Conservation (phyloP, 2,888 invertebrate genomes). For the Cephus pygmeus region DNA sequence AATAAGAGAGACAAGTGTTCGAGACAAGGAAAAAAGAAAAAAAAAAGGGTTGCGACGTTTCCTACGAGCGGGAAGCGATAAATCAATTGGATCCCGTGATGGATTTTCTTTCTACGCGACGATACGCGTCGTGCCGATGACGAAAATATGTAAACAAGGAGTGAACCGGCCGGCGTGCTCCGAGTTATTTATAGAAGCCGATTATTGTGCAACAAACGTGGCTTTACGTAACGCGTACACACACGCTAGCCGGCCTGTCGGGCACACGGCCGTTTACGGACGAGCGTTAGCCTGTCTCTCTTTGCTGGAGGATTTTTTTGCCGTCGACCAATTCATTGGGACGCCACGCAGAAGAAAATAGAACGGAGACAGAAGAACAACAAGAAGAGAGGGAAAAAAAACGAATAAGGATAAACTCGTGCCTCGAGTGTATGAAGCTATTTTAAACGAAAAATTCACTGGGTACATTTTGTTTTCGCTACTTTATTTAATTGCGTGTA, state of each 20-base stretch:
- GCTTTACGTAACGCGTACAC: conserved; percentile 55
- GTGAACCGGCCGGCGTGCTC: conserved; percentile 40
- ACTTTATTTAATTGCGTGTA: neutral
- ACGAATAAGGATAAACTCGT: neutral
- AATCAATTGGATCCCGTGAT: neutral
- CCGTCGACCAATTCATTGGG: neutral
- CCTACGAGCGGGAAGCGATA: neutral
- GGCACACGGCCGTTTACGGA: conserved; percentile 46
- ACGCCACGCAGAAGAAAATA: neutral
- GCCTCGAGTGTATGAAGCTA: neutral
- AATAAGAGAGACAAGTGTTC: neutral
- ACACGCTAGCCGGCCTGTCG: conserved; percentile 33
- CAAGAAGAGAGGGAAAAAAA: neutral
- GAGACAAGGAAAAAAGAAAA: neutral
- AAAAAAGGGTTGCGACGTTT: too few species aligned
- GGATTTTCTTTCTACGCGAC: neutral
- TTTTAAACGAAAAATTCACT: neutral
- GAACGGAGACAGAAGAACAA: neutral
- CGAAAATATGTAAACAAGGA: conserved; percentile 43
- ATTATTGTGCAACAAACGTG: conserved; percentile 63
- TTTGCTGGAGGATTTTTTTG: neutral
- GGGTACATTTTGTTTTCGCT: neutral
- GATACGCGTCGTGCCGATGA: conserved; percentile 9
- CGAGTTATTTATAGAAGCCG: conserved; percentile 60
- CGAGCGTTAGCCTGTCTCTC: conserved; percentile 8